Evolutionary conservation across 2,113 vertebrate genomes (phyloP), one percentile per base, ranked within the genome.

Genomic region (Corythornis vintsioides): DNA sequence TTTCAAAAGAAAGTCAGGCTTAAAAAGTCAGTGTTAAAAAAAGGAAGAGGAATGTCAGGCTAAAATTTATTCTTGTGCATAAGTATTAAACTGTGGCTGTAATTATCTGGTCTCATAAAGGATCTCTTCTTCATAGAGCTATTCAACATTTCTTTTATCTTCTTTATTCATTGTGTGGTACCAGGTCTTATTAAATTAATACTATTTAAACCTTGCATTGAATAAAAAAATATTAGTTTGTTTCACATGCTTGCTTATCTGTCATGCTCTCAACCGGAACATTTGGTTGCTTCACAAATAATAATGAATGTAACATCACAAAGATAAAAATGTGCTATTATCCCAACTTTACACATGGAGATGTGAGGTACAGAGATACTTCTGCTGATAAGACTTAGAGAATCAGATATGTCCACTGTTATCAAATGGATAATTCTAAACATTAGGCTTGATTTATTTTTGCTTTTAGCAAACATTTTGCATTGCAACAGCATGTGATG

Each of bases 161-260:
- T 88, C 38, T 77, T 92, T 89, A 80, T 94, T 94, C 52, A 67
- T 43, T 92, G 15, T 81, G 35, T 91, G 38, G n/a, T 82, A 52
- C 84, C 48, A 77, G 60, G 60, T 92, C 87, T 93, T 92, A 86
- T 71, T 96, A 88, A 92, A 94, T 86, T 89, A 67, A 61, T 74
- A 78, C n/a, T n/a, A 83, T 28, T 89, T 71, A 94, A 96, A 74
- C 12, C 38, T 90, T 83, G 56, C n/a, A 89, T 89, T 89, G 85
- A 94, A 92, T 83, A 85, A 88, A 89, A 95, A 92, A 93, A 20
- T 83, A 92, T 74, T 91, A 85, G 77, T 94, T 93, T 93, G 86
- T 91, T 72, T 96, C 71, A 73, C 33, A 24, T 57, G 20, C 87
- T 88, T 92, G 47, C 79, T 92, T 92, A 83, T 89, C 87, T 96